Base-by-base conservation (phyloP, 1,140 invertebrate genomes). In the Wasmannia auropunctata region DNA sequence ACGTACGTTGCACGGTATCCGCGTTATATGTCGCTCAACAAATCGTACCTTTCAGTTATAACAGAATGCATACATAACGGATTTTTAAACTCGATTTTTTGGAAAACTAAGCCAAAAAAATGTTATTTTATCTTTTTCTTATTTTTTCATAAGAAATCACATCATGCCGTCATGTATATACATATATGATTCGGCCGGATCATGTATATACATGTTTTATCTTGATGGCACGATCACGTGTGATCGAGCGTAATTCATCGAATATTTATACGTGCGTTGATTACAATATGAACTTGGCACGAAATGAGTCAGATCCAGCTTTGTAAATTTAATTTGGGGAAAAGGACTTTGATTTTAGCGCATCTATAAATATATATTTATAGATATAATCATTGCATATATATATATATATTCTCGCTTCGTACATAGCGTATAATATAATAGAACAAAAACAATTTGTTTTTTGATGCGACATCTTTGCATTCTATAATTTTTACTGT, bases 11-110 rank as follows among this genome's bases (percentile, higher is more conserved):
- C 19, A 1, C n/a, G 19, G 19, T n/a, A n/a, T n/a, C n/a, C 34
- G n/a, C 56, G 19, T 46, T 34, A 56, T 28, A 93, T 91, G 93
- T 92, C 92, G 90, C 88, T n/a, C n/a, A n/a, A n/a, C n/a, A n/a
- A n/a, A n/a, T n/a, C n/a, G n/a, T n/a, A n/a, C n/a, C n/a, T n/a
- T n/a, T n/a, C n/a, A n/a, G n/a, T n/a, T n/a, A n/a, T n/a, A n/a
- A n/a, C n/a, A n/a, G n/a, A n/a, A n/a, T n/a, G n/a, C n/a, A n/a
- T n/a, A n/a, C n/a, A n/a, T n/a, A n/a, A n/a, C n/a, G n/a, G n/a
- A n/a, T n/a, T n/a, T n/a, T n/a, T n/a, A n/a, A n/a, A n/a, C 93
- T 34, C 11, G 25, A n/a, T 16, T n/a, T n/a, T n/a, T n/a, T n/a
- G n/a, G n/a, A n/a, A n/a, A n/a, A n/a, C n/a, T n/a, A n/a, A n/a